These are phyloP conservation scores for Bujurquina vittata DNA, from an alignment of 2,113 vertebrate genomes.

Conservation along the genomic window DNA sequence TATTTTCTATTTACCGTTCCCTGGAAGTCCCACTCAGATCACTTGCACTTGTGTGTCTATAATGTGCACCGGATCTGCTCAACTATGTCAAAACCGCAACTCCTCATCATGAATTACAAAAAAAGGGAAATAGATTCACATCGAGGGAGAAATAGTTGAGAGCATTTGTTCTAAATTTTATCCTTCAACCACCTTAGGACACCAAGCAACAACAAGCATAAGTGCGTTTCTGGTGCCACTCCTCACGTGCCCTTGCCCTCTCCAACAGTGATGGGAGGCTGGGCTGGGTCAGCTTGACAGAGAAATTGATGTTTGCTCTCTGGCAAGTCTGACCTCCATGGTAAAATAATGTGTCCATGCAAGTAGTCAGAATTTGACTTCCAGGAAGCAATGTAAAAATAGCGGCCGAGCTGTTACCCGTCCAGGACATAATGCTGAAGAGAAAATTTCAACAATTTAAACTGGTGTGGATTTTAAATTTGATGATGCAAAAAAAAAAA, in stretches of 20 bases:
- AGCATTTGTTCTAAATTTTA: neutral
- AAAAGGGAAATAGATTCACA: neutral
- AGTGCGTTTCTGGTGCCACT: neutral
- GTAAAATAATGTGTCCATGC: neutral
- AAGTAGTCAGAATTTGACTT: neutral
- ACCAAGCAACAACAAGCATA: neutral
- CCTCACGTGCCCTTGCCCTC: neutral
- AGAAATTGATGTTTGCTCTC: conserved; percentile 6
- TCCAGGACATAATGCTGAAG: neutral
- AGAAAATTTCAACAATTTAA: neutral
- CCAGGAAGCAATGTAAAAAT: neutral
- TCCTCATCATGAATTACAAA: neutral
- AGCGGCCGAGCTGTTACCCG: neutral
- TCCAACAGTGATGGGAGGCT: neutral
- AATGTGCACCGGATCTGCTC: neutral
- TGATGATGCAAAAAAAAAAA: neutral
- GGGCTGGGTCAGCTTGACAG: neutral
- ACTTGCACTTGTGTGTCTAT: neutral
- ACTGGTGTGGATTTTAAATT: neutral
- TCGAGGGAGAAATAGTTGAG: neutral
- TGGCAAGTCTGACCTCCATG: neutral
- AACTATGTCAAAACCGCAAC: neutral
- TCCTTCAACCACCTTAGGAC: neutral
- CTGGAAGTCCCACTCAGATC: conserved; percentile 1
- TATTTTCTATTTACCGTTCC: neutral